phyloP scores from a whole-genome alignment of 2,797 vertebrate genomes.

The Sebastes aleutianus region DNA sequence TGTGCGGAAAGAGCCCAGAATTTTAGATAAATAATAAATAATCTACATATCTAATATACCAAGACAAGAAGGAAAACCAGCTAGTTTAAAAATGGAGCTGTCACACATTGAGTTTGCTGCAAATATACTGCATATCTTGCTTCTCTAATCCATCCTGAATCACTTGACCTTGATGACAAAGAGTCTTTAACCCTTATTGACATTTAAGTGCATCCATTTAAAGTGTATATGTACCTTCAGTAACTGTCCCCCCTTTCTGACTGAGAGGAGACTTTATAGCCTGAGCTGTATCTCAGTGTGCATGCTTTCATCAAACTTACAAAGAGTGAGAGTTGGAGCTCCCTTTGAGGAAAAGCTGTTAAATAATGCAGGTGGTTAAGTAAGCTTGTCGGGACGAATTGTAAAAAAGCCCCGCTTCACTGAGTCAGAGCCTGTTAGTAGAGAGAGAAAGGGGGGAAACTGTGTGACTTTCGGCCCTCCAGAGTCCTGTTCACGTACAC shows the following conservation, averaged over 20 bases:
- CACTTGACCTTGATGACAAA: conserved; percentile 33
- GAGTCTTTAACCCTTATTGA: neutral
- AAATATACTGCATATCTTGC: neutral
- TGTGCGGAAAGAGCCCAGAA: neutral
- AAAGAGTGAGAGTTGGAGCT: conserved; percentile 36
- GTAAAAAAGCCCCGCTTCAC: conserved; percentile 44
- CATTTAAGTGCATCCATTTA: neutral
- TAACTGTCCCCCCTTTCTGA: neutral
- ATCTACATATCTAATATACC: neutral
- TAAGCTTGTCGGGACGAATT: conserved; percentile 73
- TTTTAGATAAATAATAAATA: neutral
- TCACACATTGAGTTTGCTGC: neutral
- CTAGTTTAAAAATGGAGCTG: neutral
- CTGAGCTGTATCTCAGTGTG: conserved; percentile 9
- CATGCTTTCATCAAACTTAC: conserved; percentile 45
- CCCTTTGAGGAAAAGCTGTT: conserved; percentile 66
- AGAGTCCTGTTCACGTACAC: conserved; percentile 46
- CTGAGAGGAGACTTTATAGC: neutral
- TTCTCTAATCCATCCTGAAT: neutral
- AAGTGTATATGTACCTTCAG: neutral
- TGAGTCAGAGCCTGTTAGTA: conserved; percentile 58
- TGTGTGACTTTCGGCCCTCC: conserved; percentile 50
- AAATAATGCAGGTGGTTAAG: conserved; percentile 82
- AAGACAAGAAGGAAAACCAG: neutral
- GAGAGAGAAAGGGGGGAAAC: neutral